These are phyloP conservation scores for Notarius lentiginosus DNA, from an alignment of 2,113 vertebrate species.

Conservation along the genomic window DNA sequence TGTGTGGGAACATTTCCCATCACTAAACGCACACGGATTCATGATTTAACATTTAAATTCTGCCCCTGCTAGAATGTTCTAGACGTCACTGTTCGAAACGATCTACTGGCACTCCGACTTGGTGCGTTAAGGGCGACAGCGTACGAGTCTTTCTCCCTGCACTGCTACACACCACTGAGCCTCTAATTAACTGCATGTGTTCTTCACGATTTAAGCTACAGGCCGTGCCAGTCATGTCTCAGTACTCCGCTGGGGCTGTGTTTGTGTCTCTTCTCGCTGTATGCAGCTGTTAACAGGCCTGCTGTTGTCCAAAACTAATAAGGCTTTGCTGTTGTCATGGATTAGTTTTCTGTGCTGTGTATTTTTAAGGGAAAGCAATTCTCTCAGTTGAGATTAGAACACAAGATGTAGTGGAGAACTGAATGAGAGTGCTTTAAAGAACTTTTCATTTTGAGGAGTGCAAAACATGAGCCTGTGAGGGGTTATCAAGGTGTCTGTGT, in stretches of 20 bases:
- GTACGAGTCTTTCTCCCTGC: not conserved
- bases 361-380: not conserved
- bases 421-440: not conserved
- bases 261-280: not conserved
- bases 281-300: not conserved
- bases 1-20: not conserved
- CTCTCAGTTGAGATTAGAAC: not conserved
- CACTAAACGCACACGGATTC: not conserved
- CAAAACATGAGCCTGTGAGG: not conserved
- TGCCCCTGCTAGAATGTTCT: not conserved
- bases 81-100: not conserved
- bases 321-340: conserved; percentile 8
- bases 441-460: not conserved
- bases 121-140: not conserved
- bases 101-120: not conserved
- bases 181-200: conserved; percentile 5
- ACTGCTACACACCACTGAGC: not conserved
- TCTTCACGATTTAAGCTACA: not conserved
- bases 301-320: conserved; percentile 17
- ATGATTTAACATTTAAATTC: not conserved
- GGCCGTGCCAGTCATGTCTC: not conserved
- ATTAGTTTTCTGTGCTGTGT: not conserved
- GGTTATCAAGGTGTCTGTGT: not conserved
- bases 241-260: not conserved
- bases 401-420: not conserved